Base-by-base conservation (phyloP, 2,113 vertebrate species). In the Pollimyrus isidori region DNA sequence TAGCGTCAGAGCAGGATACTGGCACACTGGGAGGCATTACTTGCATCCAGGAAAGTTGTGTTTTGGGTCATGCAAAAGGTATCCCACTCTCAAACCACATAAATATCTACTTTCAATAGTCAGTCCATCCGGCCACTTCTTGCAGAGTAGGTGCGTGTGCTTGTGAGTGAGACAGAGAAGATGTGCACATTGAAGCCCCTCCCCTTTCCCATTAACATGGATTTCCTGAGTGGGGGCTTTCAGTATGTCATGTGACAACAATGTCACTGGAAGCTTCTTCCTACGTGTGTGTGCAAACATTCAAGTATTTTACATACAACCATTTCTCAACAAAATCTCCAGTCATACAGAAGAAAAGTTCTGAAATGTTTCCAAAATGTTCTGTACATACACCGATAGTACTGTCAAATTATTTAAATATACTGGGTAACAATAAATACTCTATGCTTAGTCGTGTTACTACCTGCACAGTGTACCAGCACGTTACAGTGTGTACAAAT, bases 61-160 rank as follows among this genome's bases (percentile, higher is more conserved):
- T 69, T 30, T 30, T 13, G 62, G 50, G 11, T 46, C 42, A 26
- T 69, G 26, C 46, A 52, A 42, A 89, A 69, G 48, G 49, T 56
- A 48, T 21, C 92, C 93, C 95, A 94, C 93, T 48, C 88, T 52
- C 45, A 45, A 87, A 17, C 13, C 21, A 52, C 53, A 58, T 69
- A n/a, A n/a, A 69, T 30, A 58, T 86, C 52, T 86, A 83, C 17
- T 42, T 42, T 35, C 35, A 39, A 42, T 35, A 19, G 73, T 80
- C 35, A 56, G 87, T 76, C 52, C 45, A 26, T 89, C n/a, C 30
- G 62, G 62, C 62, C 62, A 30, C 62, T 30, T 69, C 10, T 30
- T 30, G 7, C n/a, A 65, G 53, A 39, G 82, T 50, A 19, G 53
- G 53, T 80, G n/a, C 85, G 35, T 83, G 89, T 69, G 84, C 23